These are phyloP conservation scores for Philotrypesis tridentata DNA, from an alignment of 1,140 invertebrate species.

Conservation along the genomic window DNA sequence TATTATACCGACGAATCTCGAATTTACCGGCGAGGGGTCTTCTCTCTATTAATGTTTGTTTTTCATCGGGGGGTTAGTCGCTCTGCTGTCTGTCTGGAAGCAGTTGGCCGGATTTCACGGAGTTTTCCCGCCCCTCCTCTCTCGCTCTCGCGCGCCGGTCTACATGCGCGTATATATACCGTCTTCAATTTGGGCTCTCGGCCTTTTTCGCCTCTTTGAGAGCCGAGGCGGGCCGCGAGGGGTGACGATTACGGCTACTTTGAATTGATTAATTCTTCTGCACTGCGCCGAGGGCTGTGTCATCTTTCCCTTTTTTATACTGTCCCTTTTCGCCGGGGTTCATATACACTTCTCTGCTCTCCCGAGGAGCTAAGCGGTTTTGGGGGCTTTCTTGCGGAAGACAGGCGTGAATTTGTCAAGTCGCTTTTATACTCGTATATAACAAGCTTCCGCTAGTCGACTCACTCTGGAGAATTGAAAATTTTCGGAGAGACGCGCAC, in stretches of 20 bases:
- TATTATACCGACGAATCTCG: constrained; percentile 44
- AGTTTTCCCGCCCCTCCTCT: constrained; percentile 24
- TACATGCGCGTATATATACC: not conserved
- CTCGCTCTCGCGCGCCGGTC: not conserved
- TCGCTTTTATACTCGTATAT: not conserved
- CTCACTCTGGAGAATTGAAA: not conserved
- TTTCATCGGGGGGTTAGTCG: constrained; percentile 39
- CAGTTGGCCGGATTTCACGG: constrained; percentile 27
- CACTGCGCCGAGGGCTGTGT: not conserved
- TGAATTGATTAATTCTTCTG: constrained; percentile 44
- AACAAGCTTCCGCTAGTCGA: not conserved
- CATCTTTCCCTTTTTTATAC: constrained; percentile 16
- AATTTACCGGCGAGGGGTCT: constrained; percentile 35
- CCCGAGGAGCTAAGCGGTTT: not conserved
- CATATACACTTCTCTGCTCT: too few species aligned
- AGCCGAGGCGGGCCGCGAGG: not conserved
- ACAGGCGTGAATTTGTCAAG: not conserved
- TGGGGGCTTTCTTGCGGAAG: not conserved
- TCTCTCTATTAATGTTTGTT: constrained; percentile 47
- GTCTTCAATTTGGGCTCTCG: not conserved
- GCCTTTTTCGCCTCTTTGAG: not conserved
- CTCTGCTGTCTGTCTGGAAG: constrained; percentile 3
- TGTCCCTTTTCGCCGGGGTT: not conserved
- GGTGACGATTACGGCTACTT: constrained; percentile 39
- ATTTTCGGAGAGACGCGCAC: not conserved